phyloP scores from a whole-genome alignment of 2,113 vertebrate genomes.

The Geothlypis trichas region DNA sequence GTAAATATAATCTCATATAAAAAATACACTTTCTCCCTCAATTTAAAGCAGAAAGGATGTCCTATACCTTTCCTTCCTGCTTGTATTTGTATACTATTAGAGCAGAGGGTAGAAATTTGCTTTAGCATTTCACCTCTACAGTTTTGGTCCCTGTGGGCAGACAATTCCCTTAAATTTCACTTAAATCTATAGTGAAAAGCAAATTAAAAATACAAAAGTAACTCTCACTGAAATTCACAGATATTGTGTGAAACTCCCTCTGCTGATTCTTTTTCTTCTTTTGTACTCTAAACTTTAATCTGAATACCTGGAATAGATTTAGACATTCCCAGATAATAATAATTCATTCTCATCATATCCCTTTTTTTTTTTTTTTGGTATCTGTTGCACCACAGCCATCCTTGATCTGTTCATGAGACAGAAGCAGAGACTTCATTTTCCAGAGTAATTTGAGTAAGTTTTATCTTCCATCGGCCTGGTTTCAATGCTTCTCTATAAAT shows the following conservation, averaged over 20 bases:
- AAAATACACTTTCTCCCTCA: neutral
- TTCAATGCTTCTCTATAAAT: neutral
- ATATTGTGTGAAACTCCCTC: neutral
- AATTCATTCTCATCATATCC: neutral
- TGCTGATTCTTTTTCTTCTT: neutral
- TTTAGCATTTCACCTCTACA: neutral
- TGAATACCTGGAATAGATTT: neutral
- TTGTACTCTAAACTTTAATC: neutral
- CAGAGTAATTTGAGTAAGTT: neutral
- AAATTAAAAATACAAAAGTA: neutral
- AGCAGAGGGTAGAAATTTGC: conserved; percentile 7
- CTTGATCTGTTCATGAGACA: neutral
- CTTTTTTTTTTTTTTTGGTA: neutral
- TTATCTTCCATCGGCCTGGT: neutral
- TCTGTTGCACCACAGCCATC: neutral
- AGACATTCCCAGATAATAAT: neutral
- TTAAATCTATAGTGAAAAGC: neutral
- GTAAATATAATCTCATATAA: neutral
- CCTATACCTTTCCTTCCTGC: neutral
- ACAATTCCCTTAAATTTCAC: neutral
- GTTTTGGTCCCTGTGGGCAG: neutral
- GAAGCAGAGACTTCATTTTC: neutral
- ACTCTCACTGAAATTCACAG: neutral
- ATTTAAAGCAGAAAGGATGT: neutral
- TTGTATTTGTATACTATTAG: neutral